phyloP scores from a whole-genome alignment of 2,113 vertebrate species.

The Paraplagusia blochii region DNA sequence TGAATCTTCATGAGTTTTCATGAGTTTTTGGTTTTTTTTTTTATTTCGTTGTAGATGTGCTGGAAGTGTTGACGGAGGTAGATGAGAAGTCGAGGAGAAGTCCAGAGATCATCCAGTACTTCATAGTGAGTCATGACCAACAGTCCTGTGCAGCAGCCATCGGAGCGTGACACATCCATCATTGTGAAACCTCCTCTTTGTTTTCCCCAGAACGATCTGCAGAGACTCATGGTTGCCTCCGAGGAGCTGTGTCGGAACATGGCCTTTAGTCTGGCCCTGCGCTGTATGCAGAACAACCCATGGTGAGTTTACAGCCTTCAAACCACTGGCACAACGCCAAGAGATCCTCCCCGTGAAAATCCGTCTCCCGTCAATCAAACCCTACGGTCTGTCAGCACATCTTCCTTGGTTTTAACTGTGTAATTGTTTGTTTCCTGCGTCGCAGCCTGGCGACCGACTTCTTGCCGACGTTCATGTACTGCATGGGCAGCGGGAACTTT shows the following conservation, averaged over 20 bases:
- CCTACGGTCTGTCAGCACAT: background rate
- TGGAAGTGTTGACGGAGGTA: conserved; percentile 92
- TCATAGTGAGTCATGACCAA: conserved; percentile 81
- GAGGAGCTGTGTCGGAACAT: conserved; percentile 92
- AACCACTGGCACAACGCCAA: background rate
- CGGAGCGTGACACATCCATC: conserved; percentile 11
- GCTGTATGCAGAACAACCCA: conserved; percentile 92
- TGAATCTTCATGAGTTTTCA: conserved; percentile 11
- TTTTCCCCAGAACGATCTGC: conserved; percentile 84
- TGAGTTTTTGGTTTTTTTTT: background rate
- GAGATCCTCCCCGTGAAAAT: background rate
- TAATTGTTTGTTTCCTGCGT: conserved; percentile 2
- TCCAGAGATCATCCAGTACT: conserved; percentile 94
- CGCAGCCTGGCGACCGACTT: conserved; percentile 89
- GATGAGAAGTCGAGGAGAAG: conserved; percentile 96
- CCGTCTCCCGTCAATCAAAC: background rate
- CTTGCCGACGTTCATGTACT: conserved; percentile 96
- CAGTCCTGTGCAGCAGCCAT: background rate
- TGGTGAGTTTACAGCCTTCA: conserved; percentile 72
- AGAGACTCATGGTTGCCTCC: conserved; percentile 89
- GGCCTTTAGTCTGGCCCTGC: conserved; percentile 91
- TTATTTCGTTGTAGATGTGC: conserved; percentile 76
- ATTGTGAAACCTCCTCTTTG: background rate
- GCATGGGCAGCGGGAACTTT: conserved; percentile 91
- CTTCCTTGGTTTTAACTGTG: background rate